phyloP scores from a whole-genome alignment of 2,113 vertebrate species.

The Baryphthengus martii region DNA sequence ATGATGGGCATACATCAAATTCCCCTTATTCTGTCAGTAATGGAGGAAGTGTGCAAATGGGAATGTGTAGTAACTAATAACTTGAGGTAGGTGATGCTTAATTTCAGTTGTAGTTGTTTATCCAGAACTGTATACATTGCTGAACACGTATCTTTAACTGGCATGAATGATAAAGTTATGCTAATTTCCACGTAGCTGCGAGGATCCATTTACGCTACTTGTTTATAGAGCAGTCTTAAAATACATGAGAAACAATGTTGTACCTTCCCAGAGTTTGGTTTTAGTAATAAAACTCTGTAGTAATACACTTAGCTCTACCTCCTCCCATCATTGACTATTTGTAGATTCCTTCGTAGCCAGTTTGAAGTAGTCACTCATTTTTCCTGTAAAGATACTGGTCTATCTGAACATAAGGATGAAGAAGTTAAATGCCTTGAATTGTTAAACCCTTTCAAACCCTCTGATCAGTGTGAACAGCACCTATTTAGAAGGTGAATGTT shows the following conservation, averaged over 20 bases:
- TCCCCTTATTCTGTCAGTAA: not conserved
- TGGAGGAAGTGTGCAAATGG: not conserved
- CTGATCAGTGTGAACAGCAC: not conserved
- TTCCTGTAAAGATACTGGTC: not conserved
- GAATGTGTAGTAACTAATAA: not conserved
- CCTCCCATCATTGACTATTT: not conserved
- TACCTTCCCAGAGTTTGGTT: not conserved
- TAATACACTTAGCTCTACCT: not conserved
- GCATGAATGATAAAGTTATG: not conserved
- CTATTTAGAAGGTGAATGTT: not conserved
- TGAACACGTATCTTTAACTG: not conserved
- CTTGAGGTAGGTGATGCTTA: not conserved
- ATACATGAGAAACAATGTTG: not conserved
- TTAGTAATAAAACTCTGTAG: not conserved
- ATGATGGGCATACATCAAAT: not conserved
- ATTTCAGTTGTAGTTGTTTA: constrained; percentile 19
- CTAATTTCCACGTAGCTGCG: not conserved
- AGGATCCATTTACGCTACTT: not conserved
- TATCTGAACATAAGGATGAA: not conserved
- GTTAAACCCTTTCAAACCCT: not conserved
- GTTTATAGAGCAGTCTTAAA: not conserved
- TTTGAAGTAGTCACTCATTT: not conserved
- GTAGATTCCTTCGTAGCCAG: not conserved
- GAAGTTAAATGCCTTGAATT: not conserved
- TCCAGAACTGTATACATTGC: not conserved